Evolutionary conservation across 2,888 invertebrate species (phyloP).

Genomic region (Osmoderma eremita): DNA sequence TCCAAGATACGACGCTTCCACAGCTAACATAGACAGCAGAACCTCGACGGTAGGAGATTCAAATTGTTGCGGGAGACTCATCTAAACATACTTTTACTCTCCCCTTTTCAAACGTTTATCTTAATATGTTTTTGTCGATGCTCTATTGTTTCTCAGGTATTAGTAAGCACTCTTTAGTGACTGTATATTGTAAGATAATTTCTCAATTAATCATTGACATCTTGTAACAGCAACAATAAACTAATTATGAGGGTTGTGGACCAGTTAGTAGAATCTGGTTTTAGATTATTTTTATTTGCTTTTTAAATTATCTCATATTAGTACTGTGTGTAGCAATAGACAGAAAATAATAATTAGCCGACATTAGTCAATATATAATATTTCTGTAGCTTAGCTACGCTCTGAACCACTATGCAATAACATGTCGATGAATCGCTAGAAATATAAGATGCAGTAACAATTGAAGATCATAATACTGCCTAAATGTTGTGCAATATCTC

Average conservation of each 20-base stretch:
- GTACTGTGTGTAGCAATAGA: conserved; percentile 22
- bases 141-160: conserved; percentile 11
- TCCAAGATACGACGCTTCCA: conserved; percentile 77
- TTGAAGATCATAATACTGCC: not conserved
- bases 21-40: conserved; percentile 77
- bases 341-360: not conserved
- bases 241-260: conserved; percentile 30
- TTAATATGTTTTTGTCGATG: conserved; percentile 7
- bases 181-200: conserved; percentile 9
- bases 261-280: conserved; percentile 23
- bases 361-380: not conserved
- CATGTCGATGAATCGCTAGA: conserved; percentile 18
- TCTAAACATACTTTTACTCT: conserved; percentile 46
- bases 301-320: not conserved
- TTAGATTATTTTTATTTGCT: conserved; percentile 5
- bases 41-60: conserved; percentile 76
- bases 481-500: conserved; percentile 17
- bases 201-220: conserved; percentile 6
- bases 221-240: conserved; percentile 18
- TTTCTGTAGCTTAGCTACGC: conserved; percentile 3
- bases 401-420: not conserved
- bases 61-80: conserved; percentile 69
- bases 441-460: not conserved
- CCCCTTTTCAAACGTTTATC: conserved; percentile 3
- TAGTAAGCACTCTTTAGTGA: conserved; percentile 21